Evolutionary conservation across 2,888 invertebrate genomes (phyloP).

Genomic region (Sycophila texana): DNA sequence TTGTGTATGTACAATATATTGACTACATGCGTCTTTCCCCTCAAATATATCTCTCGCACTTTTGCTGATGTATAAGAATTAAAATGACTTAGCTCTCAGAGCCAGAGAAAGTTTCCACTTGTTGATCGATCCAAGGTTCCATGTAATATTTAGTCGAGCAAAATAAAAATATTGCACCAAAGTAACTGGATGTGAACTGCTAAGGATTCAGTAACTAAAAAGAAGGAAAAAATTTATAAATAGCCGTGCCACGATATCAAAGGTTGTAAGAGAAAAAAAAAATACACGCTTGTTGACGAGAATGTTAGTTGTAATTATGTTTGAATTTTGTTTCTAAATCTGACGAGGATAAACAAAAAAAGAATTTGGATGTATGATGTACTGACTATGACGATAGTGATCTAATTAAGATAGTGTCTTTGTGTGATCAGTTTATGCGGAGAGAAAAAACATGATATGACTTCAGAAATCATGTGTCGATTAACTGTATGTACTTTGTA

Average conservation of each 20-base stretch:
- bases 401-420: conserved; percentile 28
- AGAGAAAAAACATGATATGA: conserved; percentile 33
- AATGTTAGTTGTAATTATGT: conserved; percentile 43
- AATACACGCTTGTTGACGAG: conserved; percentile 48
- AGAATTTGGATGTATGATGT: conserved; percentile 41
- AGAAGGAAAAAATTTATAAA: conserved; percentile 33
- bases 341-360: conserved; percentile 28
- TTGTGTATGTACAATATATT: conserved; percentile 44
- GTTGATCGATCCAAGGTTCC: conserved; percentile 42
- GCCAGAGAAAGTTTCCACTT: conserved; percentile 40
- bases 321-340: conserved; percentile 50
- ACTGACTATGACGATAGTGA: conserved; percentile 23
- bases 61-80: conserved; percentile 49
- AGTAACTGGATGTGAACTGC: conserved; percentile 30
- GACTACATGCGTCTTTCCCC: conserved; percentile 49
- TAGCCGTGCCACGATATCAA: conserved; percentile 47
- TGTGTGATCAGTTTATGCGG: conserved; percentile 36
- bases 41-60: conserved; percentile 52
- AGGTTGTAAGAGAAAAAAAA: conserved; percentile 43
- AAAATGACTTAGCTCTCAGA: conserved; percentile 46
- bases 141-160: conserved; percentile 13
- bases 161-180: conserved; percentile 32
- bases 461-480: conserved; percentile 44
- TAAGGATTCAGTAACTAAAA: conserved; percentile 39
- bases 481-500: conserved; percentile 57